A percentile compares a stretch with the other conserved stretches of the same genome.
phyloP scores from a whole-genome alignment of 2,888 invertebrate species.

The Melinopterus prodromus region DNA sequence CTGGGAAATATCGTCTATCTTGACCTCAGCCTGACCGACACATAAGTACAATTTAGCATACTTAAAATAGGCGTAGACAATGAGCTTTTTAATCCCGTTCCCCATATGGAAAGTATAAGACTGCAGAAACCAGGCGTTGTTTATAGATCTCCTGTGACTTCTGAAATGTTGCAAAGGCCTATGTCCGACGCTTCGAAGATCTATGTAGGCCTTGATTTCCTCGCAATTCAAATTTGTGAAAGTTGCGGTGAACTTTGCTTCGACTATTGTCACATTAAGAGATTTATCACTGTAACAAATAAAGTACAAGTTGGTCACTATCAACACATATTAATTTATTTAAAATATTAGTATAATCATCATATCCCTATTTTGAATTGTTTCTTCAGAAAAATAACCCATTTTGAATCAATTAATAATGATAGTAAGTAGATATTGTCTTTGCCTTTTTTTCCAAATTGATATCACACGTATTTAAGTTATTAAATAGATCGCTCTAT shows the following conservation, averaged over 20 bases:
- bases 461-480: no score
- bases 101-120: neutral
- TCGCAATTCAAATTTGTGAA: neutral
- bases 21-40: neutral
- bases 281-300: neutral
- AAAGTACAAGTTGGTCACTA: neutral
- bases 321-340: no score
- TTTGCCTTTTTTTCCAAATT: no score
- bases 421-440: no score
- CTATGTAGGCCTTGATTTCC: neutral
- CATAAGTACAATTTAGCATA: neutral
- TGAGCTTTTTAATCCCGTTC: neutral
- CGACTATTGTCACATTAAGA: neutral
- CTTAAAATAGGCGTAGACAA: neutral
- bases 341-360: no score
- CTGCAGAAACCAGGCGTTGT: neutral
- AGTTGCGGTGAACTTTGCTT: neutral
- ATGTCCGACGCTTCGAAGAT: neutral
- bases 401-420: no score
- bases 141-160: neutral
- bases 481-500: no score
- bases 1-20: neutral
- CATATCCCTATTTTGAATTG: no score
- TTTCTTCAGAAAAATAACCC: no score
- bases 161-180: neutral